Evolutionary conservation across 2,888 invertebrate genomes (phyloP).

Genomic region (Gymnoscelis rufifasciata): DNA sequence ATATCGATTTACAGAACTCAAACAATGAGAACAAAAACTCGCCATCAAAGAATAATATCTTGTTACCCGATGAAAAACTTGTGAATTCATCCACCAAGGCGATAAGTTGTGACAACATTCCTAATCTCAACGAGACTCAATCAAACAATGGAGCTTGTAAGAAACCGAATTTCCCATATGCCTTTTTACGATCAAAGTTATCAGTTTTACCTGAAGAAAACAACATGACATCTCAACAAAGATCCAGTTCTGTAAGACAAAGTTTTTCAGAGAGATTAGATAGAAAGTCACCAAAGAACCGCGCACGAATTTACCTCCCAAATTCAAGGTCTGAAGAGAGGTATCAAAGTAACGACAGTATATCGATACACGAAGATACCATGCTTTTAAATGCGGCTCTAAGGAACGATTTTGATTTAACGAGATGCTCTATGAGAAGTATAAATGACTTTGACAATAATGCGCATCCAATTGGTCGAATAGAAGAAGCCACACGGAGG

Average conservation of each 20-base stretch:
- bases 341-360: constrained; percentile 76
- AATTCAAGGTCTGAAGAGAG: constrained; percentile 81
- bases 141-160: constrained; percentile 70
- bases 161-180: constrained; percentile 86
- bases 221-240: constrained; percentile 73
- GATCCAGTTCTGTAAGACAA: constrained; percentile 68
- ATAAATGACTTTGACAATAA: constrained; percentile 60
- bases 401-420: constrained; percentile 59
- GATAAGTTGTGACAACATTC: constrained; percentile 85
- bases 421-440: constrained; percentile 66
- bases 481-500: constrained; percentile 59
- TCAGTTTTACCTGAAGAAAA: constrained; percentile 88
- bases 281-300: constrained; percentile 66
- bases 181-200: constrained; percentile 86
- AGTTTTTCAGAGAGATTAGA: constrained; percentile 75
- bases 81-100: constrained; percentile 79
- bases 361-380: constrained; percentile 69
- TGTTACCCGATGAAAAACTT: constrained; percentile 58
- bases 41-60: constrained; percentile 53
- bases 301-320: constrained; percentile 57
- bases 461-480: constrained; percentile 48
- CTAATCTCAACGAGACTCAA: constrained; percentile 75
- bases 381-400: constrained; percentile 60
- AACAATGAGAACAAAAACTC: constrained; percentile 59
- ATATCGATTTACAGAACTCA: constrained; percentile 81